Conservation (phyloP, 2,888 invertebrate species). For the Mimas tiliae region DNA sequence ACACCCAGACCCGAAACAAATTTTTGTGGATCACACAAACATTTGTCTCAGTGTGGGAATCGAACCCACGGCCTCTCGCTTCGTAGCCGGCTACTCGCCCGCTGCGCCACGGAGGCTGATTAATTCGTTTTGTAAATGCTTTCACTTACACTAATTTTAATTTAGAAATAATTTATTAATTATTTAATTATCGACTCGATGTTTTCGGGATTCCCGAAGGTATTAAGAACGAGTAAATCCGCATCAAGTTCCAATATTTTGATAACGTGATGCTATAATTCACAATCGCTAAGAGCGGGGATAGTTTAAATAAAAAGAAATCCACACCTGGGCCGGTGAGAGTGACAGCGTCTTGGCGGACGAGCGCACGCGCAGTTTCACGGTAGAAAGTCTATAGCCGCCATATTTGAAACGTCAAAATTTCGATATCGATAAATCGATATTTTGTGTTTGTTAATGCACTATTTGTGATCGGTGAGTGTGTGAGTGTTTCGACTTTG, state of each 20-base stretch:
- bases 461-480: constrained; percentile 44
- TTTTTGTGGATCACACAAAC: too few relatives aligned
- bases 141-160: too few relatives aligned
- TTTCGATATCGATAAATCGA: constrained; percentile 37
- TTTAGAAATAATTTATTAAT: too few relatives aligned
- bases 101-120: too few relatives aligned
- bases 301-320: constrained; percentile 80
- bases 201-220: background rate
- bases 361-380: constrained; percentile 57
- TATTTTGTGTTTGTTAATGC: constrained; percentile 42
- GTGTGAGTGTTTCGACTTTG: constrained; percentile 57
- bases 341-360: constrained; percentile 65
- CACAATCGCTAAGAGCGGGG: constrained; percentile 70
- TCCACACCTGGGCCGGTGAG: constrained; percentile 67
- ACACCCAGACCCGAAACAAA: too few relatives aligned
- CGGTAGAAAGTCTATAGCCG: constrained; percentile 68
- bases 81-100: too few relatives aligned
- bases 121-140: too few relatives aligned
- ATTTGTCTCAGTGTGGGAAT: too few relatives aligned
- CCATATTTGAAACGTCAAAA: constrained; percentile 44
- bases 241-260: constrained; percentile 40
- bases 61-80: too few relatives aligned
- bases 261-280: constrained; percentile 66
- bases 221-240: background rate
- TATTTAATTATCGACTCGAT: background rate